Conservation (phyloP, 92 coral and sea anemone genomes). For the Siderastrea radians region DNA sequence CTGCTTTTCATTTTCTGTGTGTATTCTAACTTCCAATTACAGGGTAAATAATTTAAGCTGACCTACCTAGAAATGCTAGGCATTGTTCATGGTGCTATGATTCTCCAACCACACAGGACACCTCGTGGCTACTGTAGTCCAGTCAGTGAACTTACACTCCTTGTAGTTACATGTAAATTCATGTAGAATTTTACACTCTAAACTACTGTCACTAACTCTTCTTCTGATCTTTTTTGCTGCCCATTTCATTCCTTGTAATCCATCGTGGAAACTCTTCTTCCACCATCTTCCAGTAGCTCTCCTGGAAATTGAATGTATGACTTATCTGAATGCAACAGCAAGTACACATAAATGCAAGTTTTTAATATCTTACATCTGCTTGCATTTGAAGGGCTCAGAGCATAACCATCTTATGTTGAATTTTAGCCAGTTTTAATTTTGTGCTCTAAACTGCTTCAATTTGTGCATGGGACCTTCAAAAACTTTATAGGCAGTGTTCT, state of each 20-base stretch:
- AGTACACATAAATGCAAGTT: not conserved
- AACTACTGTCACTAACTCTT: not conserved
- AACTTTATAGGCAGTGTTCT: too few species aligned
- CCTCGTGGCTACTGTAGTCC: too few species aligned
- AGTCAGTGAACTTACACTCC: not conserved
- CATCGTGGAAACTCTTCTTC: slow-evolving; percentile 58
- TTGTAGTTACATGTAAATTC: too few species aligned
- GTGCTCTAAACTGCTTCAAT: too few species aligned
- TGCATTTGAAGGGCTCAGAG: too few species aligned
- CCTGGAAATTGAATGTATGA: not conserved
- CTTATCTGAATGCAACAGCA: not conserved
- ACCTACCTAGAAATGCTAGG: too few species aligned
- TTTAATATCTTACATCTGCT: not conserved
- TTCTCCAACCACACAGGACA: not conserved
- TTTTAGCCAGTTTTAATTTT: too few species aligned
- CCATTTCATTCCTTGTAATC: slow-evolving; percentile 33
- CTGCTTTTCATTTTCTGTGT: too few species aligned
- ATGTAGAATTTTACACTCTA: not conserved
- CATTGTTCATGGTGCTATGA: not conserved
- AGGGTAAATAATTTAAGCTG: too few species aligned
- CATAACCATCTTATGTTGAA: too few species aligned
- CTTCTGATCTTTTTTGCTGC: not conserved
- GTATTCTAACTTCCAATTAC: too few species aligned
- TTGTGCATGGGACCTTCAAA: too few species aligned
- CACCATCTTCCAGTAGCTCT: slow-evolving; percentile 62